Base-by-base conservation (phyloP, 2,888 invertebrate species). In the Tuta absoluta region DNA sequence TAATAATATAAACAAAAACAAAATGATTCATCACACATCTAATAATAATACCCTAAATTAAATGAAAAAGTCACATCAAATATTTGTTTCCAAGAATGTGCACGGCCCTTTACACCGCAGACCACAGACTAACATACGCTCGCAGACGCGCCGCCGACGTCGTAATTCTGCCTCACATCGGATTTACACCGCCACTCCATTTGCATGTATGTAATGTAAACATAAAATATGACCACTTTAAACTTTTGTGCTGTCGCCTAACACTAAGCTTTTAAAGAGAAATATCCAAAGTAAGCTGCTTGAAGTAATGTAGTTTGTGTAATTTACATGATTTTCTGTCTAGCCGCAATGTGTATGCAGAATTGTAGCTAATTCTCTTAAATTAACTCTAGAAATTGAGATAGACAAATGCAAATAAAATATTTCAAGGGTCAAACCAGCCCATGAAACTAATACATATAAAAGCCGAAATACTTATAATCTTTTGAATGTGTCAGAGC, bases 31-130 rank as follows among this genome's bases (percentile, higher is more conserved):
- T n/a, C n/a, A n/a, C n/a, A n/a, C n/a, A n/a, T n/a, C n/a, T n/a
- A n/a, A n/a, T n/a, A n/a, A n/a, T n/a, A n/a, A n/a, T n/a, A n/a
- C n/a, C n/a, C n/a, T n/a, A n/a, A n/a, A n/a, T n/a, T n/a, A n/a
- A n/a, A n/a, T n/a, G n/a, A n/a, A n/a, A n/a, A n/a, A n/a, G n/a
- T n/a, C n/a, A n/a, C n/a, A n/a, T n/a, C 28, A 10, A 41, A 41
- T 41, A 41, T 2, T 41, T 41, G n/a, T n/a, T 21, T 7, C 7
- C 45, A 8, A 17, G 12, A 51, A 23, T 51, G 51, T 51, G 19
- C 51, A 23, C 63, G 67, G 63, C 65, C 68, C 69, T 69, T 71
- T 70, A 73, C 70, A 67, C 69, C 61, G 53, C 62, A 63, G 65
- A 41, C 45, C 45, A 61, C 57, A 70, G 72, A 69, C 51, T 68